These are phyloP conservation scores for Gobiocypris rarus DNA, from an alignment of 2,113 vertebrate genomes.

Conservation along the genomic window DNA sequence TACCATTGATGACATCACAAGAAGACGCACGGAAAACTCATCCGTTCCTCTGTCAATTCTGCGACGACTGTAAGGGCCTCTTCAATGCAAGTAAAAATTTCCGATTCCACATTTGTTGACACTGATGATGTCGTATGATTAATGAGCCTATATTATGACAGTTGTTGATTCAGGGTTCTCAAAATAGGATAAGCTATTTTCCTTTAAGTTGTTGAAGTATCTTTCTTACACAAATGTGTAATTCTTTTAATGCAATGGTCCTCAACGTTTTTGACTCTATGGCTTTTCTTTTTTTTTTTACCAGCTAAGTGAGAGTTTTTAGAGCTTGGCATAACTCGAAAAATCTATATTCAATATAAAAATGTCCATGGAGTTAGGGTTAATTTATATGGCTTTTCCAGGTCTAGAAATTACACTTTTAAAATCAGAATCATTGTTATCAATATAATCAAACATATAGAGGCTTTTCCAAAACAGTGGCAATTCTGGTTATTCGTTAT, in stretches of 20 bases:
- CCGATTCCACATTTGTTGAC: background rate
- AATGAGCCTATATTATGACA: background rate
- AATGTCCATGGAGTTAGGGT: background rate
- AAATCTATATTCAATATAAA: background rate
- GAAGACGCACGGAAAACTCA: conserved; percentile 70
- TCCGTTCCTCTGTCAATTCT: conserved; percentile 36
- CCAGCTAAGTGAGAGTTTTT: background rate
- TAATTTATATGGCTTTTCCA: background rate
- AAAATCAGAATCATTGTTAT: background rate
- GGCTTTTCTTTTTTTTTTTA: no score
- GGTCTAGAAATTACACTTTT: background rate
- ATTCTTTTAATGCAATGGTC: background rate
- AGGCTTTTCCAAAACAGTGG: background rate
- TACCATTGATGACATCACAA: conserved; percentile 79
- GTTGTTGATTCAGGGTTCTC: background rate
- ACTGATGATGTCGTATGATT: conserved; percentile 14
- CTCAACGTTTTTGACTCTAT: no score
- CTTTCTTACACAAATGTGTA: background rate
- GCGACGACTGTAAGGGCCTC: background rate
- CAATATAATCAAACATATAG: background rate
- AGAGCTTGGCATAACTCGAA: background rate
- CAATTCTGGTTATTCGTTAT: background rate
- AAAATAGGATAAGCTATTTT: conserved; percentile 13
- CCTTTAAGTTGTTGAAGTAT: background rate
- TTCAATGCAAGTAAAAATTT: background rate